Conservation (phyloP, 2,888 invertebrate genomes). For the Plebejus argus region DNA sequence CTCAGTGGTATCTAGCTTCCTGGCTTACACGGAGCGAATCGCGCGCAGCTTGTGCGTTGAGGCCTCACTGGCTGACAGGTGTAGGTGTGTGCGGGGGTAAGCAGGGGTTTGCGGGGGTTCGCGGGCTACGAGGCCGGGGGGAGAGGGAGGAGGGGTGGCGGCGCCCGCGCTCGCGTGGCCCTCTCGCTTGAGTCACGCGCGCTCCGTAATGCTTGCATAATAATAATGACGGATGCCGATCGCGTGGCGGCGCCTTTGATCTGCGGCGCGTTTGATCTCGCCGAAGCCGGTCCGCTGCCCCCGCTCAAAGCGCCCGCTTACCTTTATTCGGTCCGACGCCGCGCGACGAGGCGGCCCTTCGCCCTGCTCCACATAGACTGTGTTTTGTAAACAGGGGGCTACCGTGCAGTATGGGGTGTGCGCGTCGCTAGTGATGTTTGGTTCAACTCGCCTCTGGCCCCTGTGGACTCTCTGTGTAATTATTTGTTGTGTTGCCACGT, state of each 20-base stretch:
- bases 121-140: constrained; percentile 47
- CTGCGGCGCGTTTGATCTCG: constrained; percentile 77
- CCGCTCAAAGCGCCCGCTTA: constrained; percentile 75
- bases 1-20: neutral
- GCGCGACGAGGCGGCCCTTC: constrained; percentile 73
- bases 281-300: constrained; percentile 76
- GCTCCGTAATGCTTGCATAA: constrained; percentile 81
- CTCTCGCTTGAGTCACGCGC: constrained; percentile 80
- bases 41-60: constrained; percentile 12
- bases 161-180: constrained; percentile 79
- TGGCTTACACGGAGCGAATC: neutral
- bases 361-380: constrained; percentile 79
- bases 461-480: constrained; percentile 71
- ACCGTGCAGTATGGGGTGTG: constrained; percentile 77
- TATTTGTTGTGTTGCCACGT: constrained; percentile 49
- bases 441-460: constrained; percentile 53
- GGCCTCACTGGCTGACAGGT: constrained; percentile 43
- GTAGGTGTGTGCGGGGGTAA: constrained; percentile 47
- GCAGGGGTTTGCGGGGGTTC: constrained; percentile 38
- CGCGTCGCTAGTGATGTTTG: constrained; percentile 51
- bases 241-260: constrained; percentile 80
- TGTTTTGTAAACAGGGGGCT: constrained; percentile 79
- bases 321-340: constrained; percentile 79
- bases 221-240: constrained; percentile 82
- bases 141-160: constrained; percentile 49